Conservation (phyloP, 1,140 invertebrate species). For the Ooceraea biroi region DNA sequence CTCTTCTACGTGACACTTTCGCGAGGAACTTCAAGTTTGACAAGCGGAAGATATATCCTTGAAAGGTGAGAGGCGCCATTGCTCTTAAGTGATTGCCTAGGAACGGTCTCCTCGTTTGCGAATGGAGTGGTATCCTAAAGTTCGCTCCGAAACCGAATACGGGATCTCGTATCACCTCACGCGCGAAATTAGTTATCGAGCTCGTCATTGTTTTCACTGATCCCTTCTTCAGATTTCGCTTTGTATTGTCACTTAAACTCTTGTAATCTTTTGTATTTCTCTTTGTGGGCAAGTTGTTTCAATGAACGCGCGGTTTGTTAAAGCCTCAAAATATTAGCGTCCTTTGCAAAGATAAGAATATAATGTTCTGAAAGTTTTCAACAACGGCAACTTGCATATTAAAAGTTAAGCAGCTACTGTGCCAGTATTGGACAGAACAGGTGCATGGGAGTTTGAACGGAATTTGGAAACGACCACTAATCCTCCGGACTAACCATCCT, state of each 20-base stretch:
- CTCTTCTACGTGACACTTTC: conserved; percentile 29
- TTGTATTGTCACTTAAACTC: background rate
- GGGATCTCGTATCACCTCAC: background rate
- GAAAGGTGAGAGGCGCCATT: conserved; percentile 58
- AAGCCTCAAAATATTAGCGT: background rate
- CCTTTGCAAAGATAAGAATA: background rate
- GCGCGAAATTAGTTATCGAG: conserved; percentile 22
- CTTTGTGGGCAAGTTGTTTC: background rate
- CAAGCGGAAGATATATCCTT: conserved; percentile 57
- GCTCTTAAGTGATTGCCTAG: conserved; percentile 58
- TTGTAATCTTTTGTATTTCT: background rate
- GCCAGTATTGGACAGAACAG: conserved; percentile 38
- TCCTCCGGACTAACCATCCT: conserved; percentile 47
- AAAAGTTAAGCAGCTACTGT: conserved; percentile 54
- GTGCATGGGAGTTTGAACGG: conserved; percentile 26
- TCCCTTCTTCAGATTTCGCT: background rate
- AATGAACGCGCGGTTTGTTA: conserved; percentile 23
- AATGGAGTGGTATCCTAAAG: conserved; percentile 27
- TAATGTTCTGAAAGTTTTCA: conserved; percentile 14
- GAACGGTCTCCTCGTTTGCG: conserved; percentile 38
- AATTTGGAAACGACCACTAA: conserved; percentile 65
- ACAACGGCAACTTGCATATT: conserved; percentile 47
- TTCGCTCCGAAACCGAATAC: conserved; percentile 7
- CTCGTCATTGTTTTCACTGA: background rate
- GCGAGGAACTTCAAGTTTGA: conserved; percentile 47